Base-by-base conservation (phyloP, 1,140 invertebrate genomes). In the Yoshiicerus persimilis region DNA sequence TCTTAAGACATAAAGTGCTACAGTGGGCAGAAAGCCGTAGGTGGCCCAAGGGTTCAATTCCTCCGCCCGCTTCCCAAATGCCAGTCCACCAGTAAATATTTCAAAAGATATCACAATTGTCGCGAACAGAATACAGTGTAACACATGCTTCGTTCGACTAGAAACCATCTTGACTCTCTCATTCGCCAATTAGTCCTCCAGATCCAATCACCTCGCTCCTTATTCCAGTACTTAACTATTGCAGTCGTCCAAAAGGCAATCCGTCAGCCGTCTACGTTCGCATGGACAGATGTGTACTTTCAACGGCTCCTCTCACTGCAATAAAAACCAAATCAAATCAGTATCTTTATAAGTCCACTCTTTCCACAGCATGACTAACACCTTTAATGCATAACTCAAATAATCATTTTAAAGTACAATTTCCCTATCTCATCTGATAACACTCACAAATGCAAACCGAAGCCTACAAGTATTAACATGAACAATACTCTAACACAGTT, bases 101-200 rank as follows among this genome's bases (percentile, higher is more conserved):
- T 98, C 95, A 91, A 97, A 97, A 80, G 94, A 90, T 88, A 95
- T 93, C 91, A 98, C 96, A 90, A 97, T 95, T 88, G 93, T 94
- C 88, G 96, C 92, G 90, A 97, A 94, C 85, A 97, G 93, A 90
- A 94, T 93, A 92, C 96, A 97, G 92, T 98, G 97, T 75, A 97
- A 93, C 88, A 94, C 92, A 92, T 97, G 96, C 92, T 96, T 96
- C 25, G 27, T 66, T 84, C 80, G 75, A 84, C 87, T 84, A 80
- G 87, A 83, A n/a, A 84, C 77, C 80, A 87, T 84, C 64, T 23
- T 84, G 16, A 16, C 8, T 3, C 2, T 16, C n/a, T 56, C 47
- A 56, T 56, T 56, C 47, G 47, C 47, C 47, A n/a, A 56, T 56
- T n/a, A 56, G 16, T 56, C 16, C 16, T 13, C 10, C 20, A 47